These are phyloP conservation scores for Ornithoptera priamus DNA, from an alignment of 2,888 invertebrate species.

Conservation along the genomic window DNA sequence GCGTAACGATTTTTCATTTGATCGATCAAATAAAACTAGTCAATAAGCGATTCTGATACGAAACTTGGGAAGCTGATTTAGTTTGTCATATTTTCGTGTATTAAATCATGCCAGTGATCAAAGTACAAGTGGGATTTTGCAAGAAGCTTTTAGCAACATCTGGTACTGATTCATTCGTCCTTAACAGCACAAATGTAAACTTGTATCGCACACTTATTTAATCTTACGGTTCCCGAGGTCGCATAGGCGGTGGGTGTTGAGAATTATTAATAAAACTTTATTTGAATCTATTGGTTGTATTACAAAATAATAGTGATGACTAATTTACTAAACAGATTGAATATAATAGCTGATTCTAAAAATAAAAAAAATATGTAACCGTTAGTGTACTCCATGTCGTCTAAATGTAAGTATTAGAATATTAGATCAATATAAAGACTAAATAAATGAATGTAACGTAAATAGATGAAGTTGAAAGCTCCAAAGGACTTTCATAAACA, in stretches of 20 bases:
- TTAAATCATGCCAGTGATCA: constrained; percentile 5
- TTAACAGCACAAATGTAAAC: constrained; percentile 20
- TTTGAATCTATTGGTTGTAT: not conserved
- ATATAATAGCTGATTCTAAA: too few species aligned
- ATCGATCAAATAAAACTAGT: not conserved
- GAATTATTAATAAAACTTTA: not conserved
- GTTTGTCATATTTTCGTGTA: not conserved
- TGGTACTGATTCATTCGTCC: constrained; percentile 25
- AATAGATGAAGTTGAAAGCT: too few species aligned
- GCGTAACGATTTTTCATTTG: not conserved
- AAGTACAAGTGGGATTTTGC: constrained; percentile 10
- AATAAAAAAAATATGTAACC: too few species aligned
- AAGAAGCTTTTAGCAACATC: constrained; percentile 26
- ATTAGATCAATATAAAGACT: too few species aligned
- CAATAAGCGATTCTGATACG: too few species aligned
- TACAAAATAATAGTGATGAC: not conserved
- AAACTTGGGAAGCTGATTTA: too few species aligned
- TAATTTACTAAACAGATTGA: not conserved
- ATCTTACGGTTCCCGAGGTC: constrained; percentile 15
- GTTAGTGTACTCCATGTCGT: too few species aligned
- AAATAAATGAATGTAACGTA: too few species aligned
- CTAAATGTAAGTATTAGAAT: too few species aligned
- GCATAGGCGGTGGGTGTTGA: not conserved
- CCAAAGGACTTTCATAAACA: too few species aligned
- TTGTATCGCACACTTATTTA: constrained; percentile 7